phyloP scores from a whole-genome alignment of 2,888 invertebrate genomes.

The Smittia aterrima region DNA sequence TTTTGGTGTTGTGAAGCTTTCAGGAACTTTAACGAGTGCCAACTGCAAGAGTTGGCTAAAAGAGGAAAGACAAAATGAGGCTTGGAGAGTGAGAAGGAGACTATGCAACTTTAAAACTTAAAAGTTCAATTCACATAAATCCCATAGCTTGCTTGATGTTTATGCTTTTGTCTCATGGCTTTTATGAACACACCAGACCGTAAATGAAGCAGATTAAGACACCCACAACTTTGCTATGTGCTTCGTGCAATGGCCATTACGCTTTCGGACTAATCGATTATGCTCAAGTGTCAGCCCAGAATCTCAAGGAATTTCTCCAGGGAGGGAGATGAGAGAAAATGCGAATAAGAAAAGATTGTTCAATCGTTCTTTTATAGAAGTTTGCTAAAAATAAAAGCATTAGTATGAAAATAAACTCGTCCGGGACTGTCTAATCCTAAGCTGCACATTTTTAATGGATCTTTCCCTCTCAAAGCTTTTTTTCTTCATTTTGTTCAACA shows the following conservation, averaged over 20 bases:
- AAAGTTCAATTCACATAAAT: neutral
- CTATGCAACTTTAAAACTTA: neutral
- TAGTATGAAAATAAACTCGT: neutral
- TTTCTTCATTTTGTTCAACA: neutral
- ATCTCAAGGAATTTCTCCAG: neutral
- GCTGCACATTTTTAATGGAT: neutral
- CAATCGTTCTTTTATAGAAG: too few species aligned
- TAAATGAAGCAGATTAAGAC: conserved; percentile 40
- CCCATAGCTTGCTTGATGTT: conserved; percentile 26
- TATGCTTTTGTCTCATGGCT: conserved; percentile 41
- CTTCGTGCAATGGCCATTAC: neutral
- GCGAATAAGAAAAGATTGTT: neutral
- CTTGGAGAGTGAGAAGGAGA: neutral
- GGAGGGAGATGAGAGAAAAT: neutral
- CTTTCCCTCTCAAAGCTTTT: neutral
- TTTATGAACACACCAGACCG: conserved; percentile 40
- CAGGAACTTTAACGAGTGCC: neutral
- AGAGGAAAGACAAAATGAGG: neutral
- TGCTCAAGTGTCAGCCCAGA: conserved; percentile 36
- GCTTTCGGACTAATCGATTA: conserved; percentile 28
- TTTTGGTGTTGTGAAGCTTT: neutral
- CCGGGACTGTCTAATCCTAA: too few species aligned
- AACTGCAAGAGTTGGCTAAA: neutral
- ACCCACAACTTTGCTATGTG: neutral
- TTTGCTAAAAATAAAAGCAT: neutral